Percentiles rank a stretch among this genome's conserved stretches.
These are phyloP conservation scores for Brachyistius frenatus DNA, from an alignment of 2,113 vertebrate species.

Conservation along the genomic window DNA sequence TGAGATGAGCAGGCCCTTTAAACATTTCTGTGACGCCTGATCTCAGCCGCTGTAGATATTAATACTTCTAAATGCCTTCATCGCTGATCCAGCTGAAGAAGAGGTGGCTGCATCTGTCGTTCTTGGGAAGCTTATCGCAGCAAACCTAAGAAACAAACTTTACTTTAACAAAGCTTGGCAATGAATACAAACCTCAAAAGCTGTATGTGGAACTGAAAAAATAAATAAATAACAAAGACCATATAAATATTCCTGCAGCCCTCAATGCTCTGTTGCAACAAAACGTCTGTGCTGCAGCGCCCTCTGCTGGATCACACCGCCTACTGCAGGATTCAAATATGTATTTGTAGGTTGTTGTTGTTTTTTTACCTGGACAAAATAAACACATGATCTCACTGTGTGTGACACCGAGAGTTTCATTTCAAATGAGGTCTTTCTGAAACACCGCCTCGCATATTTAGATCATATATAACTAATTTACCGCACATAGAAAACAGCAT, in stretches of 20 bases:
- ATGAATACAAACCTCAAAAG: too few relatives aligned
- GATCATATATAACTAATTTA: too few relatives aligned
- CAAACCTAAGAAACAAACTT: not conserved
- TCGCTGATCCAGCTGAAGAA: not conserved
- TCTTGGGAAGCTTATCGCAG: not conserved
- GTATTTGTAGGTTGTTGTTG: not conserved
- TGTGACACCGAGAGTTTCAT: not conserved
- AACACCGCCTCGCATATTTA: not conserved
- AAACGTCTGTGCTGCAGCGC: conserved; percentile 23
- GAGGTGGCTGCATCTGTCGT: too few relatives aligned
- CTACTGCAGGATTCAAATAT: not conserved
- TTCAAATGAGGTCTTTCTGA: not conserved
- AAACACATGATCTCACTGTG: not conserved
- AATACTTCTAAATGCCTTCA: not conserved
- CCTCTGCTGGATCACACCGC: conserved; percentile 59
- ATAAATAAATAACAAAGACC: not conserved
- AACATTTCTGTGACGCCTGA: not conserved
- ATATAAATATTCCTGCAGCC: not conserved
- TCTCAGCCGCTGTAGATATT: not conserved
- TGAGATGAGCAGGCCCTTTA: not conserved
- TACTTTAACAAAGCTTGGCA: not conserved
- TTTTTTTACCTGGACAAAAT: not conserved
- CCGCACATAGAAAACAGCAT: too few relatives aligned
- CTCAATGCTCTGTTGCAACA: not conserved
- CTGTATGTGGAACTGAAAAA: not conserved